A percentile compares a stretch with the other conserved stretches of the same genome.
Evolutionary conservation across 2,113 vertebrate genomes (phyloP).

Genomic region (Actinemys pallida): DNA sequence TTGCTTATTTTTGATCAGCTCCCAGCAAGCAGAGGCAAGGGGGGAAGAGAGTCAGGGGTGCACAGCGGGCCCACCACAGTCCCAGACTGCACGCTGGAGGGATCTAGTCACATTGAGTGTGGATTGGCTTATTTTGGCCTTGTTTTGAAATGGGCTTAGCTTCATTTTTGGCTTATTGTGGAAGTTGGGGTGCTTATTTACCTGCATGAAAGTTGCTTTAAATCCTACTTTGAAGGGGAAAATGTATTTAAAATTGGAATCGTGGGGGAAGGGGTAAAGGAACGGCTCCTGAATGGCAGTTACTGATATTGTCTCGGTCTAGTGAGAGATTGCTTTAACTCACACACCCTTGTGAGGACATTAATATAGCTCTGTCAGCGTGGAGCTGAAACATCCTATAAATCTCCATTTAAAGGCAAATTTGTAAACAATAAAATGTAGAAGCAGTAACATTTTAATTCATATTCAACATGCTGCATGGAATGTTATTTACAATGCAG

Average conservation of each 20-base stretch:
- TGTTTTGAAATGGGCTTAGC: too few species aligned
- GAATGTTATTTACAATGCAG: slow-evolving; percentile 32
- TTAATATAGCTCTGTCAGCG: slow-evolving; percentile 53
- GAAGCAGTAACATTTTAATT: slow-evolving; percentile 54
- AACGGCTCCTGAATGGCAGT: slow-evolving; percentile 39
- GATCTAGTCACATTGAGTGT: too few species aligned
- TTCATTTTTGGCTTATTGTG: too few species aligned
- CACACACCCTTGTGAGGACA: slow-evolving; percentile 25
- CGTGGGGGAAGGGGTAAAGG: not conserved
- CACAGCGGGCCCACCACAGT: too few species aligned
- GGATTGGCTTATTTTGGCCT: too few species aligned
- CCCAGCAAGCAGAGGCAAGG: too few species aligned
- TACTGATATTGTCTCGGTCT: slow-evolving; percentile 28
- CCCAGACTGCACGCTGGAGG: too few species aligned
- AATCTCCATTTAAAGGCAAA: slow-evolving; percentile 65
- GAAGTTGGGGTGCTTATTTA: too few species aligned
- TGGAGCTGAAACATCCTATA: slow-evolving; percentile 52
- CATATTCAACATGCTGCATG: not conserved
- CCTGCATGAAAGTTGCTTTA: not conserved
- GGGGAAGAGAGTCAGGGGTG: too few species aligned
- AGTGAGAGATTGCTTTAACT: slow-evolving; percentile 66
- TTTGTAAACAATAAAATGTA: slow-evolving; percentile 60
- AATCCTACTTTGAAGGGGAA: slow-evolving; percentile 39
- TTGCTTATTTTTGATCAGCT: too few species aligned
- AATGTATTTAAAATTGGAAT: slow-evolving; percentile 46